Percentiles rank a stretch among this genome's conserved stretches.
Conservation (phyloP, 2,888 invertebrate genomes). For the Drosophila setosimentum region DNA sequence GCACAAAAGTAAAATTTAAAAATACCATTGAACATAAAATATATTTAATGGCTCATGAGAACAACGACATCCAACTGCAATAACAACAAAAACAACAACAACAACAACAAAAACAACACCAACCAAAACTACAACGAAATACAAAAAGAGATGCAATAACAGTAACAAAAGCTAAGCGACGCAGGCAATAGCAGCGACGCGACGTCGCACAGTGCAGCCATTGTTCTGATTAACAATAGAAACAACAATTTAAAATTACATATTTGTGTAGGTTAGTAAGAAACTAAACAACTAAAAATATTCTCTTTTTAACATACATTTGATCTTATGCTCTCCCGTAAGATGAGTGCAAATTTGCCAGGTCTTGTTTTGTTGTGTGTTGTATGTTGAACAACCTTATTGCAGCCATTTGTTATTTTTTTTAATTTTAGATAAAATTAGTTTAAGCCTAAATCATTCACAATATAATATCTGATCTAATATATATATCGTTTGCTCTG, state of each 20-base stretch:
- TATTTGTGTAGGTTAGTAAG: not conserved
- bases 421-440: not conserved
- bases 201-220: constrained; percentile 8
- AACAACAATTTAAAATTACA: not conserved
- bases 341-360: not conserved
- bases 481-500: not conserved
- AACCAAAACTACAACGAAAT: constrained; percentile 14
- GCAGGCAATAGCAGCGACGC: constrained; percentile 5
- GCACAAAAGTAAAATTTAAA: constrained; percentile 48
- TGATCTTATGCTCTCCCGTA: not conserved
- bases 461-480: not conserved
- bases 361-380: not conserved
- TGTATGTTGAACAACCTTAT: not conserved
- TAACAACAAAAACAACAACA: constrained; percentile 29
- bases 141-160: constrained; percentile 29
- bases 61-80: constrained; percentile 23
- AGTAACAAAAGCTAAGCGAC: constrained; percentile 42
- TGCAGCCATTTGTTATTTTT: not conserved
- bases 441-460: not conserved
- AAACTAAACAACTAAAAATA: not conserved
- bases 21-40: constrained; percentile 56
- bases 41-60: constrained; percentile 57
- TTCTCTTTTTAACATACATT: not conserved
- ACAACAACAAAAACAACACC: constrained; percentile 25
- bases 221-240: not conserved